Conservation (phyloP, 2,797 vertebrate genomes). For the Esox lucius region DNA sequence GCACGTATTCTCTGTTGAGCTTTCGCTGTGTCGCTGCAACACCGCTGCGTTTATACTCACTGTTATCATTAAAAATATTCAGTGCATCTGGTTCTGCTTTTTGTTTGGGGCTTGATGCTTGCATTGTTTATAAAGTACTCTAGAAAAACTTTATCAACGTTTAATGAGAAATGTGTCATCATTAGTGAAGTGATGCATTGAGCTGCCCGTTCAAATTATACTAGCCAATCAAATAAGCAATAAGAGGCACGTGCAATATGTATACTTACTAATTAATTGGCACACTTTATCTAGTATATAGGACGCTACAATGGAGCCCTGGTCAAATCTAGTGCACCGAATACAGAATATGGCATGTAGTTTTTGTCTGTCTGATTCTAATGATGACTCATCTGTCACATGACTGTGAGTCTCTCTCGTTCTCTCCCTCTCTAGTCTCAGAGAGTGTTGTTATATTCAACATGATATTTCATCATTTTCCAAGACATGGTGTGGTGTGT, state of each 20-base stretch:
- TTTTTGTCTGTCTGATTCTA: background rate
- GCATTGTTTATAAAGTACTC: background rate
- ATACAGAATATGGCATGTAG: background rate
- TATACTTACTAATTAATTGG: background rate
- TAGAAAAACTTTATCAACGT: background rate
- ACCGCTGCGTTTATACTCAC: background rate
- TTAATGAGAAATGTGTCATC: background rate
- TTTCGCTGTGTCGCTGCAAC: background rate
- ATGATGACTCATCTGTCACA: slow-evolving; percentile 1
- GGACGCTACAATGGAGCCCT: background rate
- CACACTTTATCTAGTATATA: background rate
- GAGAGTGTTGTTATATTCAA: background rate
- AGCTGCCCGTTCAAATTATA: background rate
- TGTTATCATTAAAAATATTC: background rate
- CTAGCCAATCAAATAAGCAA: background rate
- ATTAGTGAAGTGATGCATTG: background rate
- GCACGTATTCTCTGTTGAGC: background rate
- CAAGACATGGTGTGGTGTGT: background rate
- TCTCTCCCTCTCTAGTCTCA: background rate
- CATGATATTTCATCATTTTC: background rate
- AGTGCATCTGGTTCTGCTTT: background rate
- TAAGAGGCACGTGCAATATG: background rate
- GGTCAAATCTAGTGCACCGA: background rate
- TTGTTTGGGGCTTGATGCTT: background rate
- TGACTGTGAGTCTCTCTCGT: background rate